These are phyloP conservation scores for Scalopus aquaticus DNA, from an alignment of 2,113 vertebrate genomes.

Conservation along the genomic window DNA sequence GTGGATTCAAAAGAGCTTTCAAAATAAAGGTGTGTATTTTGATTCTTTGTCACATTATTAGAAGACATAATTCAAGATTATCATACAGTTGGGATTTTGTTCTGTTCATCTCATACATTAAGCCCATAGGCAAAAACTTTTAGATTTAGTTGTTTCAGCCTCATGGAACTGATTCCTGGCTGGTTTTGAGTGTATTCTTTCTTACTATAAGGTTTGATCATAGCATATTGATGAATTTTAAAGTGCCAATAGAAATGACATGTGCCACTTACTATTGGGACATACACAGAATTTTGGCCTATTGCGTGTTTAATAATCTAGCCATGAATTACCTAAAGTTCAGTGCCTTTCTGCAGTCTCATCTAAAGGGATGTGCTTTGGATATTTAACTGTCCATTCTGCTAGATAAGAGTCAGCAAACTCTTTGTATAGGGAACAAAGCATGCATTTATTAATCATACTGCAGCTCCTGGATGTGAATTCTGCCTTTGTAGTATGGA, in stretches of 20 bases:
- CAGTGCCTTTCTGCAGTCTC: not conserved
- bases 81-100: not conserved
- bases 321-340: not conserved
- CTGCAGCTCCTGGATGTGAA: not conserved
- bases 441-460: not conserved
- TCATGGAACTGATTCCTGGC: not conserved
- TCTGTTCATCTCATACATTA: not conserved
- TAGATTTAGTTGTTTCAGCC: not conserved
- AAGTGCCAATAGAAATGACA: not conserved
- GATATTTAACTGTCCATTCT: not conserved
- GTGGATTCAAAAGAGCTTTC: constrained; percentile 98
- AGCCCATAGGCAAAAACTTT: not conserved
- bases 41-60: not conserved
- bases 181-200: not conserved
- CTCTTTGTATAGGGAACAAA: not conserved
- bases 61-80: not conserved
- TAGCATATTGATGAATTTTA: not conserved
- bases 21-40: constrained; percentile 94
- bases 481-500: not conserved
- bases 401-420: not conserved
- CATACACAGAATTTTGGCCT: not conserved
- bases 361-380: not conserved
- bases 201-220: not conserved
- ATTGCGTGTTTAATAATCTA: not conserved
- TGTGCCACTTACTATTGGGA: not conserved